phyloP scores from a whole-genome alignment of 2,888 invertebrate genomes.

The Trachelus troglodyta region DNA sequence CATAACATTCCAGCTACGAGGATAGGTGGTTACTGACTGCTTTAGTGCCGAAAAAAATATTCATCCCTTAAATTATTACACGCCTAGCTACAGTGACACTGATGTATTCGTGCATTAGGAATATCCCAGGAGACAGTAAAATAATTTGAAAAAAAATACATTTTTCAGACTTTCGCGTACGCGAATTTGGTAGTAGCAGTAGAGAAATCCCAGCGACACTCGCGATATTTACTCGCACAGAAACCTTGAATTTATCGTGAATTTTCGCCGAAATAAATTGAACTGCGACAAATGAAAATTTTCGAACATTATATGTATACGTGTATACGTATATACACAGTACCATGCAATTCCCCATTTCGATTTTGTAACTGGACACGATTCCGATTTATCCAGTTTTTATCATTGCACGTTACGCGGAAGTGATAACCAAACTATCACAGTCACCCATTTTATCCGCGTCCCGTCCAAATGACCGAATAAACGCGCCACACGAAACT shows the following conservation, averaged over 20 bases:
- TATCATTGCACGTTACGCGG: background rate
- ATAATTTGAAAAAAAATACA: background rate
- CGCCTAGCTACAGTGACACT: background rate
- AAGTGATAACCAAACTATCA: background rate
- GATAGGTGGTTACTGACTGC: background rate
- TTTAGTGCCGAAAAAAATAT: background rate
- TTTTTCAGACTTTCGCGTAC: background rate
- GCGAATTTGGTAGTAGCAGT: background rate
- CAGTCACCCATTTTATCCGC: background rate
- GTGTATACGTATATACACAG: background rate
- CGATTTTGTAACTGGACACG: background rate
- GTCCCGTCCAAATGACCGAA: background rate
- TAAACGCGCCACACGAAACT: background rate
- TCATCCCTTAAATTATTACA: background rate
- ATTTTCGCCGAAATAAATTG: background rate
- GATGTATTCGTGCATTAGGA: background rate
- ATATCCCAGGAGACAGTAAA: background rate
- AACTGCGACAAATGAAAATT: background rate
- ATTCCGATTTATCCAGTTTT: background rate
- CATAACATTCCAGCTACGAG: background rate
- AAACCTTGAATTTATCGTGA: background rate
- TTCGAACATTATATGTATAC: background rate
- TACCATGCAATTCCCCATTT: background rate
- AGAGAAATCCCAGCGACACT: background rate
- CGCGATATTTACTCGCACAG: background rate